phyloP scores from a whole-genome alignment of 2,113 vertebrate species.

The Arizona elegans region DNA sequence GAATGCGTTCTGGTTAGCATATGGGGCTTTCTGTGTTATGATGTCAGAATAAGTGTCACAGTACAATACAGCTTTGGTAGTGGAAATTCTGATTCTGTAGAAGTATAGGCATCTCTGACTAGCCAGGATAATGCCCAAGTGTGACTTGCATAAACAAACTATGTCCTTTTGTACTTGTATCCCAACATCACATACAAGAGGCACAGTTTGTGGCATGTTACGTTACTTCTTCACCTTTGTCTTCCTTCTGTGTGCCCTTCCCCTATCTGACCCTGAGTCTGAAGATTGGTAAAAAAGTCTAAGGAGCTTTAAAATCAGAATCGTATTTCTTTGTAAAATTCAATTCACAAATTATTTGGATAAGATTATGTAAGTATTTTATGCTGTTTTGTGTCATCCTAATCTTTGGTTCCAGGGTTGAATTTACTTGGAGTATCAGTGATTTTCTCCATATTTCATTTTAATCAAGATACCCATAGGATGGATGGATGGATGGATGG shows the following conservation, averaged over 20 bases:
- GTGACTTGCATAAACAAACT: neutral
- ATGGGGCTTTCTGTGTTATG: neutral
- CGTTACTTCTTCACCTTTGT: neutral
- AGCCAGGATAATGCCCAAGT: neutral
- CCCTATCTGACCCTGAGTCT: neutral
- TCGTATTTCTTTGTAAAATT: neutral
- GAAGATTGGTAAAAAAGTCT: neutral
- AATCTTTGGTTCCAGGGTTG: neutral
- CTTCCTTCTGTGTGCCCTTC: neutral
- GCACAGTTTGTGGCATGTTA: neutral
- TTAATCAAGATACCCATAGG: neutral
- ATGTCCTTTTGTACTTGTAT: neutral
- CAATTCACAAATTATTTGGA: neutral
- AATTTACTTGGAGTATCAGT: neutral
- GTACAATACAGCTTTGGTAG: neutral
- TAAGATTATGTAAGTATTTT: neutral
- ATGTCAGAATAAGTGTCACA: neutral
- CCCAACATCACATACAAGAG: neutral
- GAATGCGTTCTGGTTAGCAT: neutral
- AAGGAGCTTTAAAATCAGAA: neutral
- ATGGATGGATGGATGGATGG: too few relatives aligned
- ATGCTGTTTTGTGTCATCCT: neutral
- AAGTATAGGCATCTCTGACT: neutral
- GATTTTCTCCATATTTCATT: neutral
- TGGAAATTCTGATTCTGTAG: neutral